Evolutionary conservation across 2,888 invertebrate genomes (phyloP), one percentile per base, ranked within the genome.

Genomic region (Temnothorax rugatulus): DNA sequence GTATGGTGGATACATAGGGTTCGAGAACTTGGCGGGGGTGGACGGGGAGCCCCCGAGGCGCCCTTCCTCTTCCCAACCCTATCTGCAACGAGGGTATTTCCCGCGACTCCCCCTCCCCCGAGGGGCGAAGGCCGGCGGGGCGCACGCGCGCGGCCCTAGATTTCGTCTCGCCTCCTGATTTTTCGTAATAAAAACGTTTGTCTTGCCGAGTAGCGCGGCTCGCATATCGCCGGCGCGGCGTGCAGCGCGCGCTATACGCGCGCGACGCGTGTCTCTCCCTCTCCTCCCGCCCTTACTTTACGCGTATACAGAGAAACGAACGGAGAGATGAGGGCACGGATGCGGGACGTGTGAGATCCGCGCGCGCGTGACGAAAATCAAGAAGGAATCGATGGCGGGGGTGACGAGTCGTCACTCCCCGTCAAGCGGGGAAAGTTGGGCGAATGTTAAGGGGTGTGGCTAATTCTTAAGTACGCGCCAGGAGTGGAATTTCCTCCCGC

Each of bases 161-260:
- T 93, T 93, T 93, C 92, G 92, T 93, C 91, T 93, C 91, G 92
- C 90, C 91, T 92, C 91, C 93, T 93, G 93, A 93, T 94, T 94
- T 94, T 93, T 93, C 92, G 91, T 92, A 92, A 94, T 94, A 93
- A 94, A 94, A 94, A 93, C 94, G 93, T 94, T 94, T 94, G 93
- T 93, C 93, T 93, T 92, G 91, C 90, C 91, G 89, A 92, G 91
- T 92, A 86, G 89, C 90, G 89, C 86, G 85, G 89, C 91, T 91
- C 91, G 89, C 92, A 89, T 91, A 91, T 91, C 92, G 92, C 88
- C 89, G 83, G 8, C 82, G 44, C 52, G 74, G 57, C 54, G 83
- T 59, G 75, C 85, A 79, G 50, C 82, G 59, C 57, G 59, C 44
- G 44, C 59, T 69, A 50, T 79, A 84, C 86, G 81, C 84, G 85